phyloP scores from a whole-genome alignment of 2,113 vertebrate species.

The Oreochromis spilurus region DNA sequence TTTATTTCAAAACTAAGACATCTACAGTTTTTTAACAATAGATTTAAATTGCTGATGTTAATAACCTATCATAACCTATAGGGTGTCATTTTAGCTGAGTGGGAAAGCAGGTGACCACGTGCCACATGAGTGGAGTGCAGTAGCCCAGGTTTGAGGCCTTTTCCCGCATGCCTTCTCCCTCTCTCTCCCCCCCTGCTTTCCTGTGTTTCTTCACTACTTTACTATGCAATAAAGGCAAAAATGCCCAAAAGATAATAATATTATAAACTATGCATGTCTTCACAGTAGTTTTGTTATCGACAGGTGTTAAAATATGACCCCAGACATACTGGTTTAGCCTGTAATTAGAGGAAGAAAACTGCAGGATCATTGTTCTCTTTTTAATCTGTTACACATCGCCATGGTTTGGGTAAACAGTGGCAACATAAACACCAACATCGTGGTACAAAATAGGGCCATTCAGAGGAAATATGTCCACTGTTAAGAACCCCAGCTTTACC shows the following conservation, averaged over 20 bases:
- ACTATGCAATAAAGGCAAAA: background rate
- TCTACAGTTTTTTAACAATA: background rate
- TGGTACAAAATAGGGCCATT: background rate
- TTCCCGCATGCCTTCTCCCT: background rate
- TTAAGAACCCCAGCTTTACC: background rate
- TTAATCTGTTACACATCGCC: background rate
- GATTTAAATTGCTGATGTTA: background rate
- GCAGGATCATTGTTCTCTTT: background rate
- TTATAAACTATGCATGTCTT: background rate
- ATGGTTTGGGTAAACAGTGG: background rate
- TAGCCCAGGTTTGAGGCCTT: background rate
- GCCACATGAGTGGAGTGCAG: background rate
- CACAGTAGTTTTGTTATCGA: background rate
- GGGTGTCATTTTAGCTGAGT: background rate
- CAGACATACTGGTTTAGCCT: background rate
- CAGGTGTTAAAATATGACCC: background rate
- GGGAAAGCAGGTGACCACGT: background rate
- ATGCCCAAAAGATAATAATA: background rate
- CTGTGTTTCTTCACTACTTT: background rate
- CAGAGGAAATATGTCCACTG: background rate
- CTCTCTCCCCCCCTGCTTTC: background rate
- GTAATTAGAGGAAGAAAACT: background rate
- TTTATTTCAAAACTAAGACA: background rate
- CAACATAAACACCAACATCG: background rate
- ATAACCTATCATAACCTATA: background rate